Conservation (phyloP, 2,888 invertebrate genomes). For the Sisyra nigra region DNA sequence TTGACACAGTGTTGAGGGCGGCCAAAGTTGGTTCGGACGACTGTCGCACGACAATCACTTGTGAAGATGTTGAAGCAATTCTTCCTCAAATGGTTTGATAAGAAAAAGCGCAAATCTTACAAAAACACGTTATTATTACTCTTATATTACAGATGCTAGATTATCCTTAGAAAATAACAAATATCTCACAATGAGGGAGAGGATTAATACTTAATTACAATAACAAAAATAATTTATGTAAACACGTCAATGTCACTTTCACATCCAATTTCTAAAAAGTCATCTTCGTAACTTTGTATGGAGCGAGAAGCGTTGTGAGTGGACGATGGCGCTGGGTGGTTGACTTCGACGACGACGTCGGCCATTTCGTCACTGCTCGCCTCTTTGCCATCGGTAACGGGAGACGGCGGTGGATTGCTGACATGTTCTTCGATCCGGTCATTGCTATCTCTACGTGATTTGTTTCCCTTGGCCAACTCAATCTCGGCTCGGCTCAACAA, state of each 20-base stretch:
- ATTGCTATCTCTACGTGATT: constrained; percentile 24
- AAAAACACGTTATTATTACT: neutral
- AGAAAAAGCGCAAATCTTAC: constrained; percentile 1
- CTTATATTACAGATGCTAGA: constrained; percentile 33
- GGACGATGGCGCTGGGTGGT: constrained; percentile 13
- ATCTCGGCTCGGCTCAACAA: constrained; percentile 44
- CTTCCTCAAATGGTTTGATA: constrained; percentile 35
- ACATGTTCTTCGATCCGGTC: constrained; percentile 25
- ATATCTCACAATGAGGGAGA: constrained; percentile 13
- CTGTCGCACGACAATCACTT: constrained; percentile 28
- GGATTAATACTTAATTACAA: constrained; percentile 5
- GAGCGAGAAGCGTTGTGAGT: neutral
- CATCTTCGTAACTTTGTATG: constrained; percentile 41
- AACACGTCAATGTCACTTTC: constrained; percentile 58
- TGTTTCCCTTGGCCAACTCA: constrained; percentile 19
- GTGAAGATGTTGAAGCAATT: constrained; percentile 38
- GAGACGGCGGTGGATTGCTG: constrained; percentile 68
- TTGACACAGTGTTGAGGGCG: constrained; percentile 36
- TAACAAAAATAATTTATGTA: constrained; percentile 21
- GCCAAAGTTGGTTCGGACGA: constrained; percentile 33
- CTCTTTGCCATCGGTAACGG: constrained; percentile 52
- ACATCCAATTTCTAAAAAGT: constrained; percentile 54
- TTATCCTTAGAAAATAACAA: constrained; percentile 27
- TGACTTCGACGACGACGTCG: constrained; percentile 3
- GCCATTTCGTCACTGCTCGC: constrained; percentile 39